Evolutionary conservation across 2,888 invertebrate species (phyloP).

Genomic region (Xylota segnis): DNA sequence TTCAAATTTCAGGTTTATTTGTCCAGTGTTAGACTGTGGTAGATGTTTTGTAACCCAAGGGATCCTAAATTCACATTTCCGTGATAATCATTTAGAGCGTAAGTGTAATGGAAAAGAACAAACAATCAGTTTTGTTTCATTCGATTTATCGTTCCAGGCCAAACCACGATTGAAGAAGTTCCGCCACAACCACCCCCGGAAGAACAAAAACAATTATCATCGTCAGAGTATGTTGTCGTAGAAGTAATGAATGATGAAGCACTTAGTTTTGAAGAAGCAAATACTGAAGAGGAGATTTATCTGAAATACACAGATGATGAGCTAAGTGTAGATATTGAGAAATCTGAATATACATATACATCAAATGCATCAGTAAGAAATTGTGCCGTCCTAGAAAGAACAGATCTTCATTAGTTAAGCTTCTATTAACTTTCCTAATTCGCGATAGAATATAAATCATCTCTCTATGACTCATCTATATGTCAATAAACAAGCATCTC

Average conservation of each 20-base stretch:
- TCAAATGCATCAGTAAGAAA: too few species aligned
- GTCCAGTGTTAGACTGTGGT: constrained; percentile 47
- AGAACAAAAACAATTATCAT: constrained; percentile 7
- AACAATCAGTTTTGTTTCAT: not conserved
- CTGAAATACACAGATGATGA: constrained; percentile 13
- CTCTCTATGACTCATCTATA: too few species aligned
- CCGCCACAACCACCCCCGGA: not conserved
- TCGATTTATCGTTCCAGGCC: constrained; percentile 3
- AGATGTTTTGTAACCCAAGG: constrained; percentile 60
- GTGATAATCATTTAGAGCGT: constrained; percentile 47
- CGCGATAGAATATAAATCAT: too few species aligned
- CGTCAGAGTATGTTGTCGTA: not conserved
- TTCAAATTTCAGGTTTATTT: constrained; percentile 33
- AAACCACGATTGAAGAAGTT: not conserved
- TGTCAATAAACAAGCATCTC: too few species aligned
- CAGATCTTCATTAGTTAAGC: too few species aligned
- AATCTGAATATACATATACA: not conserved
- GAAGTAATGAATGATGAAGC: not conserved
- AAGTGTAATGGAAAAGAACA: not conserved
- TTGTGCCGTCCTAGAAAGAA: too few species aligned
- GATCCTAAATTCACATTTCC: constrained; percentile 60
- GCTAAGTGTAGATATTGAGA: constrained; percentile 6
- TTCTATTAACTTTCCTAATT: too few species aligned
- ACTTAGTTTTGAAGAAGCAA: constrained; percentile 26
- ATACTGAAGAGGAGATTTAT: constrained; percentile 26